Evolutionary conservation across 2,888 invertebrate species (phyloP).

Genomic region (Rosalia funebris): DNA sequence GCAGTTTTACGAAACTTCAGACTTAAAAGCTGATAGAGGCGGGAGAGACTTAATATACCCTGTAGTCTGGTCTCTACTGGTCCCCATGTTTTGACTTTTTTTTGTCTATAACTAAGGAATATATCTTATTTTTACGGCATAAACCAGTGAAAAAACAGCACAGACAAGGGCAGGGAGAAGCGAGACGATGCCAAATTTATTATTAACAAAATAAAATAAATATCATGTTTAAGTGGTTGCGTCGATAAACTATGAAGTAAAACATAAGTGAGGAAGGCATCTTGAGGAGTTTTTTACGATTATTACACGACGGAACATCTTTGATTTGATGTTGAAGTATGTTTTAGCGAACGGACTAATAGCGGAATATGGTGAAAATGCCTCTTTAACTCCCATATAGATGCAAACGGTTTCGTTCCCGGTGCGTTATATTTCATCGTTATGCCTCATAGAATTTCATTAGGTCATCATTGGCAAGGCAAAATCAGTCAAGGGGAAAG

Average conservation of each 20-base stretch:
- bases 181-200: conserved; percentile 10
- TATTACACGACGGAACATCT: conserved; percentile 46
- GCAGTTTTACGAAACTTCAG: too few species aligned
- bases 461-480: conserved; percentile 59
- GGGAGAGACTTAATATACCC: too few species aligned
- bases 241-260: conserved; percentile 33
- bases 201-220: conserved; percentile 13
- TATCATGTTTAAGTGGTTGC: conserved; percentile 26
- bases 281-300: conserved; percentile 41
- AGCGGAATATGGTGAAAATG: conserved; percentile 43
- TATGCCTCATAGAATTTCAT: conserved; percentile 62
- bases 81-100: too few species aligned
- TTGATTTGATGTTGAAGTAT: conserved; percentile 53
- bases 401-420: conserved; percentile 57
- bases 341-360: conserved; percentile 48
- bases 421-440: conserved; percentile 56
- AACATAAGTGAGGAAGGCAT: conserved; percentile 35
- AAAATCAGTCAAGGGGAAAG: conserved; percentile 58
- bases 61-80: too few species aligned
- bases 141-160: too few species aligned
- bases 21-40: too few species aligned
- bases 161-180: neutral
- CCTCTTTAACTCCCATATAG: conserved; percentile 55
- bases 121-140: too few species aligned
- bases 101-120: too few species aligned